A percentile compares a stretch with the other conserved stretches of the same genome.
Evolutionary conservation across 2,797 vertebrate species (phyloP).

Genomic region (Sebastes goodei): DNA sequence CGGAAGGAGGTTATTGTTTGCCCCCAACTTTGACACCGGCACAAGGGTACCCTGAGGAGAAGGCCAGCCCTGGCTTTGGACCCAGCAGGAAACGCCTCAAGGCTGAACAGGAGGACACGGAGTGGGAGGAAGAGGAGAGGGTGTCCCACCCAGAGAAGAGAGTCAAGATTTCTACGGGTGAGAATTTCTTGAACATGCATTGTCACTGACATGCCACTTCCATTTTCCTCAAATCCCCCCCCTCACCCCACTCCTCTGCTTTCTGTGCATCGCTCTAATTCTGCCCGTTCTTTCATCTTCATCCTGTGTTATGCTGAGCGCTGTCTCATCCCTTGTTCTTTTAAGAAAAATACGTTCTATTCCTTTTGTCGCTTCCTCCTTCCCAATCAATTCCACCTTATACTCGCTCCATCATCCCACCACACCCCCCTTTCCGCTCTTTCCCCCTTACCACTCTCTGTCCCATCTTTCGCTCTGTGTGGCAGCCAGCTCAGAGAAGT

Average conservation of each 20-base stretch:
- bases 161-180: slow-evolving; percentile 75
- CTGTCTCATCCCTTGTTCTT: slow-evolving; percentile 39
- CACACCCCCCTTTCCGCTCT: slow-evolving; percentile 21
- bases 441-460: slow-evolving; percentile 33
- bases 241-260: background rate
- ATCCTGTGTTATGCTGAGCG: slow-evolving; percentile 13
- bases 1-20: slow-evolving; percentile 54
- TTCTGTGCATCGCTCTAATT: slow-evolving; percentile 21
- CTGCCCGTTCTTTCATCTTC: slow-evolving; percentile 44
- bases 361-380: slow-evolving; percentile 60
- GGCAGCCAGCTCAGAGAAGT: slow-evolving; percentile 76
- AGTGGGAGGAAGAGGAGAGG: slow-evolving; percentile 69
- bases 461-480: slow-evolving; percentile 75
- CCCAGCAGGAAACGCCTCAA: slow-evolving; percentile 87
- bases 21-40: slow-evolving; percentile 63
- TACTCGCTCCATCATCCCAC: slow-evolving; percentile 47
- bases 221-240: background rate
- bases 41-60: slow-evolving; percentile 74
- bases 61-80: slow-evolving; percentile 70
- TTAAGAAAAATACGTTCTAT: slow-evolving; percentile 15
- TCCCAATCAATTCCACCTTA: slow-evolving; percentile 71
- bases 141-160: slow-evolving; percentile 86
- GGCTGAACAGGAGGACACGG: slow-evolving; percentile 68
- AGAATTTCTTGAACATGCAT: slow-evolving; percentile 22
- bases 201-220: background rate